These are phyloP conservation scores for Zaprionus capensis DNA, from an alignment of 1,140 invertebrate species.

Conservation along the genomic window DNA sequence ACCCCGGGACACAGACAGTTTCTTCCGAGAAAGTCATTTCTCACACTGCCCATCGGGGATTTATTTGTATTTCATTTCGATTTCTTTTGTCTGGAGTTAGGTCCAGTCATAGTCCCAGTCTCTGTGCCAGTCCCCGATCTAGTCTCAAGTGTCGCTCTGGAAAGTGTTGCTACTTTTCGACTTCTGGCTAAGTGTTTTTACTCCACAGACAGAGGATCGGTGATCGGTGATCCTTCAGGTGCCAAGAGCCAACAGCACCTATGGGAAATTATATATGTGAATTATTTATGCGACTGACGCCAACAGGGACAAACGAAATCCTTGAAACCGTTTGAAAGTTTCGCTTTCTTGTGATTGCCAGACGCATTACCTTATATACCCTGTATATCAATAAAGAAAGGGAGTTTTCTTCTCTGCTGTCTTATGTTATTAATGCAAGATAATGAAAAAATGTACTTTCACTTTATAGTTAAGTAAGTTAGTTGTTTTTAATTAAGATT, in stretches of 20 bases:
- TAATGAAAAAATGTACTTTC: too few species aligned
- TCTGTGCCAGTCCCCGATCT: conserved; percentile 11
- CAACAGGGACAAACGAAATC: conserved; percentile 58
- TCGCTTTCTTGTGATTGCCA: conserved; percentile 60
- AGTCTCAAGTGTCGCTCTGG: conserved; percentile 49
- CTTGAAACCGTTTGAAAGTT: conserved; percentile 82
- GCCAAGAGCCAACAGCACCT: conserved; percentile 72
- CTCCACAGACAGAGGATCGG: conserved; percentile 27
- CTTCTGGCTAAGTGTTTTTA: conserved; percentile 62
- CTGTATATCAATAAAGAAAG: not conserved
- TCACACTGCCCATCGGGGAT: conserved; percentile 69
- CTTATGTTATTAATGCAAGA: too few species aligned
- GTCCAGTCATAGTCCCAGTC: conserved; percentile 13
- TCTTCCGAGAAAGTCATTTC: conserved; percentile 78
- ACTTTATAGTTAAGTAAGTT: too few species aligned
- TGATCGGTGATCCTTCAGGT: conserved; percentile 46
- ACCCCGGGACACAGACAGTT: conserved; percentile 11
- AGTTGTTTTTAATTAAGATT: too few species aligned
- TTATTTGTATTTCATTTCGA: conserved; percentile 80
- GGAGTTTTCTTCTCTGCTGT: too few species aligned
- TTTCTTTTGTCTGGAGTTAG: conserved; percentile 51
- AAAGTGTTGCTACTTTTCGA: conserved; percentile 69
- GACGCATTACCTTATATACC: conserved; percentile 13
- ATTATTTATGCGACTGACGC: conserved; percentile 74
- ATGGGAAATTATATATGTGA: conserved; percentile 68